Evolutionary conservation across 2,113 vertebrate genomes (phyloP), one percentile per base, ranked within the genome.

Genomic region (Elachura formosa): DNA sequence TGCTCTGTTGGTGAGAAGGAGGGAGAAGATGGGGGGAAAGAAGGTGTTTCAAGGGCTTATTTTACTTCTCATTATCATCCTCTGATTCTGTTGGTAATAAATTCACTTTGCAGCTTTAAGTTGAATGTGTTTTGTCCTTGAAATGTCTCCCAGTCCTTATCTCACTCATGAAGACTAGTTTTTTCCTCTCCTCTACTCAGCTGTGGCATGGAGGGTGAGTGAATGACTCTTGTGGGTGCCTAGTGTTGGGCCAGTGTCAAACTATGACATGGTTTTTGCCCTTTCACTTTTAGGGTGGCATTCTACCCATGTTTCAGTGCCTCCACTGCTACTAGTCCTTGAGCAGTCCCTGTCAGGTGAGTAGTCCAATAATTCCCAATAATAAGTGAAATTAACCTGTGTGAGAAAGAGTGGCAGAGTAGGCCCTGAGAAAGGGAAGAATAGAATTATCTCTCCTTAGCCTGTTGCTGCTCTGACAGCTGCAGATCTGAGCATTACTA

Each of bases 221-320:
- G 1, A 54, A 34, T 0, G 2, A 34, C 20, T 14, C 25, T 64
- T 3, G 1, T 43, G 31, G 14, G 15, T 64, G 12, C 21, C 49
- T 66, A 49, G 16, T 45, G 10, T 55, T 36, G 12, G 48, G 49
- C 16, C 33, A 66, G 21, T 36, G 26, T 24, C 26, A 31, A 66
- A 31, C 25, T 49, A 55, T 1, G 3, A 34, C 38, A 64, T 75
- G 22, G 23, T 55, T 24, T 69, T 33, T 43, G 9, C 21, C 28
- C 26, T 84, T 11, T 79, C 12, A 36, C 31, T 84, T 63, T 76
- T 38, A 36, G 33, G 52, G 20, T 0, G 0, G 6, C 3, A n/a
- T 24, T 22, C 46, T 46, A 58, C n/a, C 31, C 46, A 41, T 23
- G 7, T 51, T 43, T 87, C 55, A 4, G 28, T 46, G 21, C 10